Base-by-base conservation (phyloP, 2,113 vertebrate species). In the Calidris pugnax region DNA sequence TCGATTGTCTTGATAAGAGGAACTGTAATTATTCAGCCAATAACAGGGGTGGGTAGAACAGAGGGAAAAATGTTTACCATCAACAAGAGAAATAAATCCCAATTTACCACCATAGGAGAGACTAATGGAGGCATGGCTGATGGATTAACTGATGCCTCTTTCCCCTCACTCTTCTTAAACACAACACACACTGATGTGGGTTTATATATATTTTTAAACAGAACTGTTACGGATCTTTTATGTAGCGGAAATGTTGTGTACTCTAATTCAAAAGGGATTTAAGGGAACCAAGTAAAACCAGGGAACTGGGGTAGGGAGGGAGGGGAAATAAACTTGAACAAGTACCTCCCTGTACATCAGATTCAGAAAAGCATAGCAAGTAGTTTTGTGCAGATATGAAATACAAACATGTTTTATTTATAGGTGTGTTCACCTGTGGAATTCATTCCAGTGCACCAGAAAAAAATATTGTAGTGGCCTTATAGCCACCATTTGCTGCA, bases 401-500 rank as follows among this genome's bases (percentile, higher is more conserved):
- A 86, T 51, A 74, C 19, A 86, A 48, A 41, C 21, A 39, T 64
- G 32, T 83, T 96, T 95, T 88, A 85, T 91, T 87, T 85, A 63
- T 55, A 67, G 41, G 66, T 55, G 41, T 41, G 41, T 75, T 85
- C 89, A 83, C 78, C 90, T 89, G 59, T 67, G 43, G 77, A 96
- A 87, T 68, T 83, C 32, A 72, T 60, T 78, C 57, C 74, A 73
- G 21, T n/a, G 27, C 27, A 24, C n/a, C 45, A 64, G 23, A 45
- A 87, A 92, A 91, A 81, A 66, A 79, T 72, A 77, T 7, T 15
- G 3, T 55, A 84, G 30, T 35, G 69, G 23, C 37, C 94, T 88
- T 88, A 72, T 12, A 90, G 89, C 37, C 95, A 97, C 92, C 88
- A 96, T 95, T 97, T 95, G 83, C 96, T 96, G 48, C 79, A 79